phyloP scores from a whole-genome alignment of 2,888 invertebrate species.

The Zelleria hepariella region DNA sequence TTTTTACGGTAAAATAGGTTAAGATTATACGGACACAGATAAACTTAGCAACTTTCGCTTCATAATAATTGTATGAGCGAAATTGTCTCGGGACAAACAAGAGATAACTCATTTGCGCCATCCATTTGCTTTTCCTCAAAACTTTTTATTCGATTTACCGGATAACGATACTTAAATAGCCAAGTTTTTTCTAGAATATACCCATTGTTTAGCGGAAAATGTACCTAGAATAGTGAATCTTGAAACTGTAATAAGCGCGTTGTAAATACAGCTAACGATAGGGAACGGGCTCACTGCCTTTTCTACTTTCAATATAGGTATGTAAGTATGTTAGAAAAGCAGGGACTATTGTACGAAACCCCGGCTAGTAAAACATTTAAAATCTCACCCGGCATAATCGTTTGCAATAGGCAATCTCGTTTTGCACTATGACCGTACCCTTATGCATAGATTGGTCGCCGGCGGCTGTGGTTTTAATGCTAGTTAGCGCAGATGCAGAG shows the following conservation, averaged over 20 bases:
- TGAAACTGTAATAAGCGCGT: not conserved
- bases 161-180: not conserved
- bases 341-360: not conserved
- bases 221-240: not conserved
- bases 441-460: not conserved
- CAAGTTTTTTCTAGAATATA: not conserved
- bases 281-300: not conserved
- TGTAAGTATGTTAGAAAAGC: too few species aligned
- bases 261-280: not conserved
- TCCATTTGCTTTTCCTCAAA: slow-evolving; percentile 4
- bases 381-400: not conserved
- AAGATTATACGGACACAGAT: not conserved
- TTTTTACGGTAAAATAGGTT: not conserved
- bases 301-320: not conserved
- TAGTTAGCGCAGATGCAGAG: not conserved
- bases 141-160: not conserved
- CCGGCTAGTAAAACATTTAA: not conserved
- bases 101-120: not conserved
- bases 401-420: not conserved
- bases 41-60: not conserved
- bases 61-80: not conserved
- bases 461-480: not conserved
- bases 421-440: not conserved
- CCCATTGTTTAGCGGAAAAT: not conserved
- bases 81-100: not conserved